These are phyloP conservation scores for Chrysocyon brachyurus DNA, from an alignment of 2,797 vertebrate genomes.

Conservation along the genomic window DNA sequence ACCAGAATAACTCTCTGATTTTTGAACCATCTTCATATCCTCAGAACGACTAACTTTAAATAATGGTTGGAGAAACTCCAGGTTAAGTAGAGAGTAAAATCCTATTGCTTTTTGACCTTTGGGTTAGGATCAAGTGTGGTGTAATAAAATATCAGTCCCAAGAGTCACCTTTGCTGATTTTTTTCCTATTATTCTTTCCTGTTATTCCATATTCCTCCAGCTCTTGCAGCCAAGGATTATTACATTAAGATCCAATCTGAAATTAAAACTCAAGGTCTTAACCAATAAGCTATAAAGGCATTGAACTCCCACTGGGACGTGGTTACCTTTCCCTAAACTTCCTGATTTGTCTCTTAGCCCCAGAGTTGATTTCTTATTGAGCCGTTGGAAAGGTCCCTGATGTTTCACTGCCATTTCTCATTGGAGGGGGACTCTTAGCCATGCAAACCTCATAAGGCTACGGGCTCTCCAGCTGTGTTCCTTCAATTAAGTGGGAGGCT, in stretches of 20 bases:
- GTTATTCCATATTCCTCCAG: constrained; percentile 61
- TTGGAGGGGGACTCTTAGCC: background rate
- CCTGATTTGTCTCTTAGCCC: constrained; percentile 54
- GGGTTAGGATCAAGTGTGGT: constrained; percentile 67
- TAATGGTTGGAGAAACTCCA: constrained; percentile 75
- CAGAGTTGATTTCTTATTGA: constrained; percentile 48
- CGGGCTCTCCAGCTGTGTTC: background rate
- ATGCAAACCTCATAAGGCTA: background rate
- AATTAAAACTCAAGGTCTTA: constrained; percentile 67
- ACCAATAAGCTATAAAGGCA: constrained; percentile 38
- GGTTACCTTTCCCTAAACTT: constrained; percentile 71
- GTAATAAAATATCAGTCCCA: constrained; percentile 69
- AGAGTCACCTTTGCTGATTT: constrained; percentile 74
- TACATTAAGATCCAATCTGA: constrained; percentile 72
- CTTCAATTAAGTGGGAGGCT: background rate
- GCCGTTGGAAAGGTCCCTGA: constrained; percentile 28
- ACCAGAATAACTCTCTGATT: constrained; percentile 30
- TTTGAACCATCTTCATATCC: constrained; percentile 57
- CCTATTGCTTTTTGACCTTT: constrained; percentile 69
- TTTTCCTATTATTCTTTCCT: constrained; percentile 77
- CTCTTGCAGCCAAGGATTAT: constrained; percentile 63
- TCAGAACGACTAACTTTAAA: constrained; percentile 57
- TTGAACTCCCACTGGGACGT: constrained; percentile 35
- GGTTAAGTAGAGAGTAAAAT: constrained; percentile 66
- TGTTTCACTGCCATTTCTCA: background rate